Conservation (phyloP, 2,113 vertebrate species). For the Cyprinus carpio region DNA sequence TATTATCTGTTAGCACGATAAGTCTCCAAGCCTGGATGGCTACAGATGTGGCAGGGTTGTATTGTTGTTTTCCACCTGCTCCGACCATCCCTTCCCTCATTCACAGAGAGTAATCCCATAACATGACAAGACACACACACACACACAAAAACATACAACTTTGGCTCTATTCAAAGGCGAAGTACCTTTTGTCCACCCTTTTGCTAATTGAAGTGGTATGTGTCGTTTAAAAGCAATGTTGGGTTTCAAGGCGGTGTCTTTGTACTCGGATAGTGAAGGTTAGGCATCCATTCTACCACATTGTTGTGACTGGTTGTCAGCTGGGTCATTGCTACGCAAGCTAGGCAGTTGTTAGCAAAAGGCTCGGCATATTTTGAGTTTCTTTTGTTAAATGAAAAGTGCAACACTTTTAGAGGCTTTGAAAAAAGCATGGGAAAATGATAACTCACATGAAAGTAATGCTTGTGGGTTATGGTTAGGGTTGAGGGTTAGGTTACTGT, state of each 20-base stretch:
- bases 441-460: not conserved
- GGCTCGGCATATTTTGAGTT: not conserved
- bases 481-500: too few species aligned
- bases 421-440: constrained; percentile 15
- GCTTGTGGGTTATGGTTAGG: not conserved
- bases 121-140: constrained; percentile 46
- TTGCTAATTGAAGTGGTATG: constrained; percentile 55
- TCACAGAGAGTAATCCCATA: constrained; percentile 50
- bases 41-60: constrained; percentile 39
- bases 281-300: constrained; percentile 23
- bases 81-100: constrained; percentile 50
- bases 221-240: constrained; percentile 43
- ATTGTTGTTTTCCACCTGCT: constrained; percentile 67
- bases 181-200: constrained; percentile 53
- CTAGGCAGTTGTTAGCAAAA: constrained; percentile 12
- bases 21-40: constrained; percentile 64
- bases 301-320: constrained; percentile 24
- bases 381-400: constrained; percentile 1
- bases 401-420: constrained; percentile 12
- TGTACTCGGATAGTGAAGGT: constrained; percentile 39
- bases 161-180: constrained; percentile 41
- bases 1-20: constrained; percentile 68
- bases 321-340: not conserved
- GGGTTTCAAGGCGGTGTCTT: constrained; percentile 14
- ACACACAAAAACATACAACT: constrained; percentile 37